A percentile compares a stretch with the other conserved stretches of the same genome.
phyloP scores from a whole-genome alignment of 1,140 invertebrate genomes.

The Eumeta japonica region DNA sequence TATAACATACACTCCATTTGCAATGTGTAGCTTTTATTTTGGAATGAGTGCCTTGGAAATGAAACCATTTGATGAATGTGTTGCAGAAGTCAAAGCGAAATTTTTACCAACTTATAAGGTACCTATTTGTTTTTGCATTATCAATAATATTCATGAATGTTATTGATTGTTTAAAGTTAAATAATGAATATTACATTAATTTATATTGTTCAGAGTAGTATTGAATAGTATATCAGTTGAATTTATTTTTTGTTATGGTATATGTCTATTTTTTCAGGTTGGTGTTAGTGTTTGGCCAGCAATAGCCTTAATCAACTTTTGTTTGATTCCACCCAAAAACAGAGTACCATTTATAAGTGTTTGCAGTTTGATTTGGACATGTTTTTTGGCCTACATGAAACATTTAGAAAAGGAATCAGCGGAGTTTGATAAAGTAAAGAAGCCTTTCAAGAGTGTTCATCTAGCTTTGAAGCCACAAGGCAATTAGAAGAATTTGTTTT shows the following conservation, averaged over 20 bases:
- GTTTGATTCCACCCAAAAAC: conserved; percentile 74
- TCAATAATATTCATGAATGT: no score
- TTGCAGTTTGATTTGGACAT: conserved; percentile 82
- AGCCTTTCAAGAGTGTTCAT: no score
- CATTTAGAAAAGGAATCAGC: conserved; percentile 60
- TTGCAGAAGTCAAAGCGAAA: conserved; percentile 71
- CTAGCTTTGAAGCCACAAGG: no score
- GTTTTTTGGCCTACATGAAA: conserved; percentile 85
- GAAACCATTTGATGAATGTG: conserved; percentile 65
- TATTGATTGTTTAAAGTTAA: no score
- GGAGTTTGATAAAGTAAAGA: no score
- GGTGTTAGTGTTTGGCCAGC: conserved; percentile 78
- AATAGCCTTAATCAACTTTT: conserved; percentile 80
- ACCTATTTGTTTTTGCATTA: no score
- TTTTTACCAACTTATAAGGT: conserved; percentile 81
- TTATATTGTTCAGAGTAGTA: no score
- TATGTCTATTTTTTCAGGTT: conserved; percentile 59
- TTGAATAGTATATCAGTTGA: no score
- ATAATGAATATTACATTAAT: no score
- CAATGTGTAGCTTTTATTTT: conserved; percentile 79
- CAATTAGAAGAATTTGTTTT: no score
- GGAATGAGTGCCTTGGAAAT: conserved; percentile 77
- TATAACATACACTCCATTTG: conserved; percentile 76
- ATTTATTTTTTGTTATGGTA: conserved; percentile 2
- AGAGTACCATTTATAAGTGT: conserved; percentile 80